phyloP scores from a whole-genome alignment of 37 sponge, comb jelly and placozoan genomes.

The Haliclona indistincta region DNA sequence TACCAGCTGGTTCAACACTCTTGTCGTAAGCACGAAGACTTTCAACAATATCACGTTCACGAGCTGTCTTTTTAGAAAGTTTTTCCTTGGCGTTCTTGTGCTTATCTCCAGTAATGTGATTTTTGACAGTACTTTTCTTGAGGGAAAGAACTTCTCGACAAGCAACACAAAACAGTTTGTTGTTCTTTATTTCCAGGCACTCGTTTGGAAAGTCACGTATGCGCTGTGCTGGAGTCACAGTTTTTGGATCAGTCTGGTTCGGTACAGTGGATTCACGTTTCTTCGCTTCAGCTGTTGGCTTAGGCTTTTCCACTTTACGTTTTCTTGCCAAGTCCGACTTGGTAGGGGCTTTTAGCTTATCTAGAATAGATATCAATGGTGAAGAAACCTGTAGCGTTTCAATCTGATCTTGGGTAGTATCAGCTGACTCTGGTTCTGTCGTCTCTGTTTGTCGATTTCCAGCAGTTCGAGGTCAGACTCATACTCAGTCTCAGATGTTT shows the following conservation, averaged over 20 bases:
- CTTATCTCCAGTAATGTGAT: constrained; percentile 26
- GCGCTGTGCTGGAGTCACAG: constrained; percentile 20
- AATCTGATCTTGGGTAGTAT: too few relatives aligned
- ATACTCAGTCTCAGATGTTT: too few relatives aligned
- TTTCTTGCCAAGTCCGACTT: neutral
- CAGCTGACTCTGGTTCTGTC: too few relatives aligned
- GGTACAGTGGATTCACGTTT: neutral
- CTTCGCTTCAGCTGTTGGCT: neutral
- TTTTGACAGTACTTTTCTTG: constrained; percentile 22
- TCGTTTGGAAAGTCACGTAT: constrained; percentile 31
- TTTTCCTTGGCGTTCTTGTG: constrained; percentile 16
- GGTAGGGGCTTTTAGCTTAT: too few relatives aligned
- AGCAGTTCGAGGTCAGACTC: too few relatives aligned
- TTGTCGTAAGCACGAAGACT: neutral
- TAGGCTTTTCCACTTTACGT: constrained; percentile 5
- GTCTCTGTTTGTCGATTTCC: too few relatives aligned
- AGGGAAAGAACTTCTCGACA: constrained; percentile 44
- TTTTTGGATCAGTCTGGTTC: constrained; percentile 18
- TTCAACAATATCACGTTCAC: constrained; percentile 43
- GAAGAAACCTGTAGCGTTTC: too few relatives aligned
- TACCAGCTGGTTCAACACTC: constrained; percentile 1
- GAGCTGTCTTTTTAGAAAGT: constrained; percentile 16
- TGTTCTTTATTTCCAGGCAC: constrained; percentile 16
- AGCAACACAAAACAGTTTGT: constrained; percentile 47
- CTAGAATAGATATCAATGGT: too few relatives aligned